These are phyloP conservation scores for Micromys minutus DNA, from an alignment of 2,113 vertebrate genomes.

Conservation along the genomic window DNA sequence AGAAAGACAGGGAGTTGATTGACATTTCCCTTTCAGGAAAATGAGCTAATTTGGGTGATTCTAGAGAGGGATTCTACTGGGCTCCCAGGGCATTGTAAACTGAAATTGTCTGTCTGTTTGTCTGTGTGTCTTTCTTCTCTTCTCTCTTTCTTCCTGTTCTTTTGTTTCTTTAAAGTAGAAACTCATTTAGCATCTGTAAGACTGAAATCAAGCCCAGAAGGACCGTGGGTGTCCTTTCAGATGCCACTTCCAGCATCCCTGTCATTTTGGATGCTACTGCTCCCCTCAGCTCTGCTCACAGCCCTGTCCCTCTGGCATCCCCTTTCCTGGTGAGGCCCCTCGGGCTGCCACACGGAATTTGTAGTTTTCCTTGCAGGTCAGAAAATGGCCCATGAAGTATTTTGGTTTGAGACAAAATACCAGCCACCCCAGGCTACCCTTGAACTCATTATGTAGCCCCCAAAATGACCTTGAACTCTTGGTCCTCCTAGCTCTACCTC, in stretches of 20 bases:
- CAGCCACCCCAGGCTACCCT: background rate
- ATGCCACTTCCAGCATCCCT: background rate
- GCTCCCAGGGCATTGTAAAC: background rate
- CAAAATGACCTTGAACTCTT: background rate
- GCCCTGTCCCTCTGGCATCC: background rate
- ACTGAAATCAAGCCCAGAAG: background rate
- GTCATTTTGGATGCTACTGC: background rate
- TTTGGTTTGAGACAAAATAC: background rate
- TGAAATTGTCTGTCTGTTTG: background rate
- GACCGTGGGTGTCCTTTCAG: background rate
- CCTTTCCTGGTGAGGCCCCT: background rate
- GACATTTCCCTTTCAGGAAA: background rate
- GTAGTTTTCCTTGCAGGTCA: background rate
- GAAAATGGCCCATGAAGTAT: background rate
- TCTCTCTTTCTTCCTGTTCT: background rate
- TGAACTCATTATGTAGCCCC: background rate
- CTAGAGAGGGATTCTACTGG: background rate
- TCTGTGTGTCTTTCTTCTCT: background rate
- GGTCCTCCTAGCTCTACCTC: background rate
- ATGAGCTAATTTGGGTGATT: background rate
- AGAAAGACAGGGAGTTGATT: background rate
- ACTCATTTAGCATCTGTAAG: background rate
- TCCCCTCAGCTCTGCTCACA: background rate
- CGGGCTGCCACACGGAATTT: rapidly evolving
- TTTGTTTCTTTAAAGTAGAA: background rate